These are phyloP conservation scores for Saccostrea echinata DNA, from an alignment of 1,140 invertebrate genomes.

Conservation along the genomic window DNA sequence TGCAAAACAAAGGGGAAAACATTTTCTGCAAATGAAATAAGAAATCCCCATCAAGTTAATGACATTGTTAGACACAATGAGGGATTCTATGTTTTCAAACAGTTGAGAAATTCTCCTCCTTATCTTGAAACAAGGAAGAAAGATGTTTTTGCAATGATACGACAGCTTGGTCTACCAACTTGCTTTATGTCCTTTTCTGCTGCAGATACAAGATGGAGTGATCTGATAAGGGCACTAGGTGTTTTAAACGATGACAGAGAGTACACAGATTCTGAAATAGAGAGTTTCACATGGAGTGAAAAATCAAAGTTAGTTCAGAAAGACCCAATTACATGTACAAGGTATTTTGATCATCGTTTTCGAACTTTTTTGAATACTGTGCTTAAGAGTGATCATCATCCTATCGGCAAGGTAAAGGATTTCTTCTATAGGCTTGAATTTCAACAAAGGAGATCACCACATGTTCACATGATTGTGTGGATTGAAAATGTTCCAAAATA, in stretches of 20 bases:
- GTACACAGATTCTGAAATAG: neutral
- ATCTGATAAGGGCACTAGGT: slow-evolving; percentile 33
- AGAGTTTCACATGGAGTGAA: too few relatives aligned
- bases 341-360: slow-evolving; percentile 16
- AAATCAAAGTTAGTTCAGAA: too few relatives aligned
- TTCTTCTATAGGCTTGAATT: too few relatives aligned
- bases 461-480: slow-evolving; percentile 4
- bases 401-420: neutral
- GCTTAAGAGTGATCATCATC: slow-evolving; percentile 30
- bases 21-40: slow-evolving; percentile 46
- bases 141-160: slow-evolving; percentile 68
- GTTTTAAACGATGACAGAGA: neutral
- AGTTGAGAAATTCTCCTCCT: slow-evolving; percentile 57
- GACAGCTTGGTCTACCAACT: slow-evolving; percentile 59
- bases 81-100: slow-evolving; percentile 56
- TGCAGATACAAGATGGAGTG: slow-evolving; percentile 58
- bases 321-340: slow-evolving; percentile 42
- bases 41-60: slow-evolving; percentile 37
- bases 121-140: slow-evolving; percentile 57
- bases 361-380: slow-evolving; percentile 28
- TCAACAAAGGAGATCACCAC: neutral
- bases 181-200: slow-evolving; percentile 54
- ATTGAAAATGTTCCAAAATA: neutral
- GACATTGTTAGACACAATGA: slow-evolving; percentile 56
- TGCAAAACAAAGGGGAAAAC: slow-evolving; percentile 48